These are phyloP conservation scores for Oryzias melastigma DNA, from an alignment of 2,113 vertebrate species.

Conservation along the genomic window DNA sequence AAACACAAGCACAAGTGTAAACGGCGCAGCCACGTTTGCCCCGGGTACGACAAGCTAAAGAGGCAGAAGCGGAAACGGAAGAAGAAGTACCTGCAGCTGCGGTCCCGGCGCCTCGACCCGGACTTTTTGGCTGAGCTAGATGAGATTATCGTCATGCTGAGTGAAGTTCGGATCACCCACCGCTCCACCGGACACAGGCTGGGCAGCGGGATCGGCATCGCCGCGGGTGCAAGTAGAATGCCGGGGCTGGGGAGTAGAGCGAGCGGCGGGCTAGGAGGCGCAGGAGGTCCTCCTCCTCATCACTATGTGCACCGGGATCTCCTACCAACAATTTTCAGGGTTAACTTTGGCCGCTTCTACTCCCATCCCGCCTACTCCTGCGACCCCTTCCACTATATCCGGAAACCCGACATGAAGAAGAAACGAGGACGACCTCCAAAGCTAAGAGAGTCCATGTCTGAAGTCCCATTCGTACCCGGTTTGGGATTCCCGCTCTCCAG, in stretches of 20 bases:
- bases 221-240: conserved; percentile 56
- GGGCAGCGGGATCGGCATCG: conserved; percentile 64
- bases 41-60: conserved; percentile 94
- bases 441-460: conserved; percentile 93
- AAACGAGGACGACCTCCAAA: conserved; percentile 95
- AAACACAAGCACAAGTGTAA: conserved; percentile 99
- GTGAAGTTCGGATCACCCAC: conserved; percentile 93
- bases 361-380: conserved; percentile 86
- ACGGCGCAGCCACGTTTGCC: conserved; percentile 89
- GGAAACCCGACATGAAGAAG: conserved; percentile 91
- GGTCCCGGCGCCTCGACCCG: conserved; percentile 88
- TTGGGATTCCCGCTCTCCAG: conserved; percentile 90
- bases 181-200: conserved; percentile 80
- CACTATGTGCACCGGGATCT: conserved; percentile 91
- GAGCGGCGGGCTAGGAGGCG: conserved; percentile 56
- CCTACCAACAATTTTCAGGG: conserved; percentile 92
- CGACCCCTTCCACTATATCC: conserved; percentile 93
- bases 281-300: conserved; percentile 84
- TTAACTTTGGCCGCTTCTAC: conserved; percentile 94
- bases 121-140: conserved; percentile 93
- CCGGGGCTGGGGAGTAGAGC: conserved; percentile 59
- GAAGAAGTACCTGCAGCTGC: conserved; percentile 94
- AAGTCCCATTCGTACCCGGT: conserved; percentile 94
- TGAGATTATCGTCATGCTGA: conserved; percentile 87
- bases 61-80: conserved; percentile 96